A percentile compares a stretch with the other conserved stretches of the same genome.
phyloP scores from a whole-genome alignment of 2,888 invertebrate species.

The Eupelmus urozonus region DNA sequence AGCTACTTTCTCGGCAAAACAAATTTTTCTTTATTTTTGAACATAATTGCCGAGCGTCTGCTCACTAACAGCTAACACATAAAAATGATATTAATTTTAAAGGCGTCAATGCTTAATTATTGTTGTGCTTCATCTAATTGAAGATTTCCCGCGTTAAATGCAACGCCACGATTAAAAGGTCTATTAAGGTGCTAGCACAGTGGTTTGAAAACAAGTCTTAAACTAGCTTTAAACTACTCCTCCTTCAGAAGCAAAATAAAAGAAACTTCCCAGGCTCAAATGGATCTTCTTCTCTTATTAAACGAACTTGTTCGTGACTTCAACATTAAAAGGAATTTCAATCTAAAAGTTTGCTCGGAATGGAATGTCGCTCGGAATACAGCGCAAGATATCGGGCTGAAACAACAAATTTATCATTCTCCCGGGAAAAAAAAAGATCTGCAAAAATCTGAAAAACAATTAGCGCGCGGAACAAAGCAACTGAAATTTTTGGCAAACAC shows the following conservation, averaged over 20 bases:
- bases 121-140: no score
- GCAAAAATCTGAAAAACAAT: background rate
- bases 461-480: constrained; percentile 29
- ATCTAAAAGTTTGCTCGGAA: constrained; percentile 2
- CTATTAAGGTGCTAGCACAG: background rate
- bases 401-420: constrained; percentile 8
- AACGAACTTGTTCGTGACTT: no score
- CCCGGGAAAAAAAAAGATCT: background rate
- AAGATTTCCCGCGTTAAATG: no score
- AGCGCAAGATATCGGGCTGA: background rate
- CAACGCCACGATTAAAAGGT: no score
- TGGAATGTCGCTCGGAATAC: background rate
- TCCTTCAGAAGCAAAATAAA: background rate
- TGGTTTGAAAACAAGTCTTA: background rate
- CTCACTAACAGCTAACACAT: no score
- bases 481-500: background rate
- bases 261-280: background rate
- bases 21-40: no score
- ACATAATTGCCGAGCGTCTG: no score
- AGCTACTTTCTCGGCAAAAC: no score
- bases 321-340: no score
- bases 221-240: background rate
- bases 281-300: no score
- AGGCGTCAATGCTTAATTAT: no score
- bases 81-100: no score